These are phyloP conservation scores for Aphelenchoides bicaudatus DNA, from an alignment of 2,888 invertebrate genomes.

Conservation along the genomic window DNA sequence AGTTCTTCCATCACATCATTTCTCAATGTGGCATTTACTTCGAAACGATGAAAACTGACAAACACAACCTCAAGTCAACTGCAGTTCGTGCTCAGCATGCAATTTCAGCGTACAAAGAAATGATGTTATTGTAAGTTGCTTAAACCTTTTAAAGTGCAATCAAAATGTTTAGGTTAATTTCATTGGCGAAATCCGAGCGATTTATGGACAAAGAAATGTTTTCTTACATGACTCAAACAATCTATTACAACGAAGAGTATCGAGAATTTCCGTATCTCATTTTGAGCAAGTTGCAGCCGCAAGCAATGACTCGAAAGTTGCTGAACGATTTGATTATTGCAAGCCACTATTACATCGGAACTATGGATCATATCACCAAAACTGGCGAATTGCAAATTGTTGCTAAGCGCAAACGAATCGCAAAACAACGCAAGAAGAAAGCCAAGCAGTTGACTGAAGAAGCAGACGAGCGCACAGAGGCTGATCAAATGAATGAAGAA, in stretches of 20 bases:
- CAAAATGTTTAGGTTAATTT: neutral
- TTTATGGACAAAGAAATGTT: constrained; percentile 29
- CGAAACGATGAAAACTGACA: constrained; percentile 80
- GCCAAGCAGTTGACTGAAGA: constrained; percentile 22
- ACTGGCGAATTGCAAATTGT: constrained; percentile 39
- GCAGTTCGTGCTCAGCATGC: constrained; percentile 73
- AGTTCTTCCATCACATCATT: constrained; percentile 88
- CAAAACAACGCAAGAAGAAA: neutral
- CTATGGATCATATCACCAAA: constrained; percentile 62
- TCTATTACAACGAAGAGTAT: constrained; percentile 51
- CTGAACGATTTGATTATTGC: constrained; percentile 62
- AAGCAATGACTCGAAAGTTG: constrained; percentile 72
- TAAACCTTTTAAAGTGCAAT: too few relatives aligned
- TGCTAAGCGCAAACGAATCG: constrained; percentile 15
- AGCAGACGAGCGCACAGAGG: constrained; percentile 30
- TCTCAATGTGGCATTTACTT: constrained; percentile 75
- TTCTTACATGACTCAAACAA: constrained; percentile 35
- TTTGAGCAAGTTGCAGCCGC: constrained; percentile 63
- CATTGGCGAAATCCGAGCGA: constrained; percentile 15
- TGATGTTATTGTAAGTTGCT: constrained; percentile 73
- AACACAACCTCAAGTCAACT: constrained; percentile 79
- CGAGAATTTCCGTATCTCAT: constrained; percentile 42
- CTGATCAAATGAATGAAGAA: constrained; percentile 1
- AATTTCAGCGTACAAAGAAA: constrained; percentile 75
- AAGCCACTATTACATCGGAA: constrained; percentile 63